Evolutionary conservation across 2,113 vertebrate species (phyloP).

Genomic region (Seriola aureovittata): DNA sequence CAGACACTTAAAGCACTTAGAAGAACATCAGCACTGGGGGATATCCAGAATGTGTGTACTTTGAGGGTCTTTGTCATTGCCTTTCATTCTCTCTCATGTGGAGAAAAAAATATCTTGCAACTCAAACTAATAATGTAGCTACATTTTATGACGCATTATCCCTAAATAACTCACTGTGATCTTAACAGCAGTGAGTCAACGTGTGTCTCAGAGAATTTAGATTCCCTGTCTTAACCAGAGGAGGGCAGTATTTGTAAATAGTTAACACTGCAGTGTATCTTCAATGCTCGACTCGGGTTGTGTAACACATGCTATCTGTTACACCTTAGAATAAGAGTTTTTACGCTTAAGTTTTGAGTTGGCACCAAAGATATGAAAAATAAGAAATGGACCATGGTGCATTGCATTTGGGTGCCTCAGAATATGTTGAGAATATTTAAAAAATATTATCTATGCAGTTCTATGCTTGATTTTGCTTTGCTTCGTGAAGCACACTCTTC

Average conservation of each 20-base stretch:
- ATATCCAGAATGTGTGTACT: background rate
- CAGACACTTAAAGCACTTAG: constrained; percentile 38
- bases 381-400: constrained; percentile 14
- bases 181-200: constrained; percentile 30
- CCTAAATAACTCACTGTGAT: constrained; percentile 51
- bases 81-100: constrained; percentile 20
- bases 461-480: constrained; percentile 73
- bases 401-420: constrained; percentile 57
- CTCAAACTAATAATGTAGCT: constrained; percentile 19
- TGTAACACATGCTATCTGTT: constrained; percentile 46
- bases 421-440: constrained; percentile 52
- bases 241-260: constrained; percentile 76
- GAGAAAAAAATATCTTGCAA: background rate
- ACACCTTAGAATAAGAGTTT: constrained; percentile 46
- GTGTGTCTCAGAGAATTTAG: constrained; percentile 23
- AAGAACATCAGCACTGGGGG: constrained; percentile 42
- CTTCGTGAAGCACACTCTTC: constrained; percentile 63
- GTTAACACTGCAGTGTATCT: constrained; percentile 50
- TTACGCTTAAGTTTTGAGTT: constrained; percentile 59
- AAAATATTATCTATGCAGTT: constrained; percentile 70
- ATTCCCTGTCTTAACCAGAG: constrained; percentile 54
- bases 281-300: constrained; percentile 39
- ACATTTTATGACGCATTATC: constrained; percentile 32
- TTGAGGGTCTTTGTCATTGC: constrained; percentile 26
- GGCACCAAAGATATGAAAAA: constrained; percentile 62